Conservation (phyloP, 2,113 vertebrate genomes). For the Ophthalmolycus amberensis region DNA sequence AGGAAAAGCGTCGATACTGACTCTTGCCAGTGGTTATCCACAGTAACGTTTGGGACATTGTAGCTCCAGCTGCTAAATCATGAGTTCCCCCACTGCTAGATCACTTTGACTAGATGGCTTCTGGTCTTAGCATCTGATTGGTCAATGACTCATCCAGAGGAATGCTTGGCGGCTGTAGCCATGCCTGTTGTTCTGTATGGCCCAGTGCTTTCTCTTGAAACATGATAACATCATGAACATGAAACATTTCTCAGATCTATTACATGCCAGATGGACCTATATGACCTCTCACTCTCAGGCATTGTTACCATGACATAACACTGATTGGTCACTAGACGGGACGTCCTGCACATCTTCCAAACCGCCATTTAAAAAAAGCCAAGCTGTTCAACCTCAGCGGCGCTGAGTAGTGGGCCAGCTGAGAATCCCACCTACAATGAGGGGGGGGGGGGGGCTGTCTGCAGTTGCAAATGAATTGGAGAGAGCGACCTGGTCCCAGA, state of each 20-base stretch:
- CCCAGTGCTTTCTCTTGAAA: background rate
- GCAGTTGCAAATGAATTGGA: no score
- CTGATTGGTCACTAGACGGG: no score
- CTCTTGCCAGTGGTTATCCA: slow-evolving; percentile 35
- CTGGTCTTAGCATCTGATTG: slow-evolving; percentile 27
- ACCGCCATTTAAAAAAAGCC: no score
- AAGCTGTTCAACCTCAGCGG: no score
- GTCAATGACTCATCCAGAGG: slow-evolving; percentile 5
- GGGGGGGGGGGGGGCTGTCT: no score
- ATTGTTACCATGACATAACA: no score
- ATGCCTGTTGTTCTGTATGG: background rate
- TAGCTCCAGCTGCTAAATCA: slow-evolving; percentile 50
- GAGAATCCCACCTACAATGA: no score
- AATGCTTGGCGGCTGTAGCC: background rate
- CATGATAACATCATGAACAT: no score
- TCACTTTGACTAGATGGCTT: slow-evolving; percentile 40
- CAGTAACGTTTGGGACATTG: slow-evolving; percentile 33
- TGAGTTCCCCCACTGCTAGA: slow-evolving; percentile 30
- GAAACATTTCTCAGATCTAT: background rate
- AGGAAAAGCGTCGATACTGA: slow-evolving; percentile 28
- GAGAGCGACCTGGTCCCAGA: no score
- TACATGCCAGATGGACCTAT: background rate
- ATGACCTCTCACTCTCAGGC: no score
- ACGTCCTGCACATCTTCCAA: no score
- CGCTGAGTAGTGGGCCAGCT: no score